Base-by-base conservation (phyloP, 2,888 invertebrate species). In the Embidobia sp. region DNA sequence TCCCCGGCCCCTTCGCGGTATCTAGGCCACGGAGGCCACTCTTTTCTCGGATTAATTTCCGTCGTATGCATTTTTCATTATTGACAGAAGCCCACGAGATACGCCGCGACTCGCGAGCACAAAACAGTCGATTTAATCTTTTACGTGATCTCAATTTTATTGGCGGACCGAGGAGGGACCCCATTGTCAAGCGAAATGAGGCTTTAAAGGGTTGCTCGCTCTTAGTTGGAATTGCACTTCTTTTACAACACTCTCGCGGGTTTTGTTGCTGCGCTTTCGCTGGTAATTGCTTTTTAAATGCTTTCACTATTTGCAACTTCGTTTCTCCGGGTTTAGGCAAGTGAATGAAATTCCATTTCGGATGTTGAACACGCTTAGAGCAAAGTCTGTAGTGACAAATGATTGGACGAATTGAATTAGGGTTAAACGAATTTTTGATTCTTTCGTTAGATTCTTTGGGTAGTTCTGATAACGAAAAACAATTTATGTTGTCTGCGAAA, bases 11-110 rank as follows among this genome's bases (percentile, higher is more conserved):
- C 61, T 55, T 15, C n/a, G 6, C 40, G 16, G 74, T 80, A 81
- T 80, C 79, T 81, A 80, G 80, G 80, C 81, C 80, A 83, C 59
- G 46, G 55, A 57, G 67, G 67, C 64, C 51, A 63, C 63, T 69
- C 57, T 77, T 63, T 69, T 73, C 77, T 61, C 49, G 48, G 67
- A 75, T 75, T 67, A 75, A 67, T 67, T 73, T 63, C 73, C 67
- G 49, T 15, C 69, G 29, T 37, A 18, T 69, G 55, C 73, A 69
- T 69, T 55, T 64, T 73, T 73, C 55, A 69, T 73, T 77, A 77
- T 73, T 73, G 73, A 69, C 63, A 64, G 64, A 77, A 66, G 67
- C 66, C 59, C 46, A 33, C 57, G 51, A 67, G 59, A 67, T 53
- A 61, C 59, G 61, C 64, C 16, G 42, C 44, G 51, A 22, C 40